Evolutionary conservation across 2,888 invertebrate species (phyloP).

Genomic region (Meghimatium bilineatum): DNA sequence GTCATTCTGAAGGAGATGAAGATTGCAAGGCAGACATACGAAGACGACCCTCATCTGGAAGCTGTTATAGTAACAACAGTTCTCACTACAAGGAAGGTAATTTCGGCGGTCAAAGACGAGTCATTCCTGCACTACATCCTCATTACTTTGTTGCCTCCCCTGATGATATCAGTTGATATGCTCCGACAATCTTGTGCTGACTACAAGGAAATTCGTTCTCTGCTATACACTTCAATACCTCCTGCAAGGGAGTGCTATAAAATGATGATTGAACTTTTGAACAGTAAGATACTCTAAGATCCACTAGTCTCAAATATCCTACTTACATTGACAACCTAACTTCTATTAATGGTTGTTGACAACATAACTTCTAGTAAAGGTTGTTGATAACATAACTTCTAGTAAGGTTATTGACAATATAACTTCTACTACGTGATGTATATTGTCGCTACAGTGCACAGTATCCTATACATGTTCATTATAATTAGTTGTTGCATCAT

Average conservation of each 20-base stretch:
- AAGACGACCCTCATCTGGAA: conserved; percentile 42
- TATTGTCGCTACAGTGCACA: no score
- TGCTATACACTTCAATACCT: not conserved
- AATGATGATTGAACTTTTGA: not conserved
- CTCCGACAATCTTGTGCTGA: not conserved
- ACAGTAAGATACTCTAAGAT: no score
- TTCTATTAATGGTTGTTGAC: no score
- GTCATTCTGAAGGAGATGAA: not conserved
- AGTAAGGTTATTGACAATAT: no score
- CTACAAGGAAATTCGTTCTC: not conserved
- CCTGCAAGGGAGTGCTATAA: not conserved
- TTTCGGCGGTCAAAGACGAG: conserved; percentile 43
- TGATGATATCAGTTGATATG: conserved; percentile 40
- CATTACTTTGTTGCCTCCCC: conserved; percentile 50
- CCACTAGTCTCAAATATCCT: no score
- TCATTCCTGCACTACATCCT: conserved; percentile 52
- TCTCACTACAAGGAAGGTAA: conserved; percentile 35
- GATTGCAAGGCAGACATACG: conserved; percentile 14
- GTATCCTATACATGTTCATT: no score
- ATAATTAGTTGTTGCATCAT: no score
- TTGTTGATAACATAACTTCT: no score
- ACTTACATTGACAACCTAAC: no score
- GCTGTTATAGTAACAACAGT: conserved; percentile 45
- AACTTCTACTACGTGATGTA: no score
- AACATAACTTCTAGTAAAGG: no score